A percentile compares a stretch with the other conserved stretches of the same genome.
Conservation (phyloP, 2,888 invertebrate genomes). For the Encarsia formosa region DNA sequence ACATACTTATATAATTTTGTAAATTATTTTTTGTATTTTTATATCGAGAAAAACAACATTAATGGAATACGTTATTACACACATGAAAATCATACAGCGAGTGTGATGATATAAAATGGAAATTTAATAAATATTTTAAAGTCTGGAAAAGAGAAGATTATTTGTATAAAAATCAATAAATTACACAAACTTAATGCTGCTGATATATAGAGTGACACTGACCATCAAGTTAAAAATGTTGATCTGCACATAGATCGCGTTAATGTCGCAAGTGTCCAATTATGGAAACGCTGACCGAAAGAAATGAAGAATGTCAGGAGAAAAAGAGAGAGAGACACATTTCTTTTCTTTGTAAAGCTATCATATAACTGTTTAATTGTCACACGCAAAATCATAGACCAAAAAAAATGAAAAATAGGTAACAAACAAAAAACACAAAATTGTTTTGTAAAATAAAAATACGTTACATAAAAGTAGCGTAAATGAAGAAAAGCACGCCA, state of each 20-base stretch:
- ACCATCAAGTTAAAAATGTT: constrained; percentile 6
- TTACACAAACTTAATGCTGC: neutral
- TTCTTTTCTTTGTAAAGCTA: constrained; percentile 14
- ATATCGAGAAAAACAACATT: constrained; percentile 40
- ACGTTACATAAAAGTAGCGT: neutral
- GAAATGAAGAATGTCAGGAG: constrained; percentile 3
- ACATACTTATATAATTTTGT: constrained; percentile 47
- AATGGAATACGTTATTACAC: constrained; percentile 26
- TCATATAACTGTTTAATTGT: neutral
- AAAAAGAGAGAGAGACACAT: constrained; percentile 2
- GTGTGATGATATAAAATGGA: constrained; percentile 22
- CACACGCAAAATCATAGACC: neutral
- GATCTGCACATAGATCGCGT: constrained; percentile 12
- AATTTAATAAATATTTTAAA: constrained; percentile 10
- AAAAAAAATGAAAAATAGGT: neutral
- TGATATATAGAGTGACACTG: too few species aligned
- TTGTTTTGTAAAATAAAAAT: neutral
- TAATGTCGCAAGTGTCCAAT: constrained; percentile 7
- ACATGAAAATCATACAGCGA: constrained; percentile 22
- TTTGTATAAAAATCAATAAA: constrained; percentile 4
- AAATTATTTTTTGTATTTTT: constrained; percentile 49
- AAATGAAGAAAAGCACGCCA: constrained; percentile 4
- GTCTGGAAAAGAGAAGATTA: constrained; percentile 15
- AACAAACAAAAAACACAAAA: neutral
- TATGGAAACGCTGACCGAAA: neutral